A percentile compares a stretch with the other conserved stretches of the same genome.
Evolutionary conservation across 1,140 invertebrate genomes (phyloP).

Genomic region (Drosophila nasuta): DNA sequence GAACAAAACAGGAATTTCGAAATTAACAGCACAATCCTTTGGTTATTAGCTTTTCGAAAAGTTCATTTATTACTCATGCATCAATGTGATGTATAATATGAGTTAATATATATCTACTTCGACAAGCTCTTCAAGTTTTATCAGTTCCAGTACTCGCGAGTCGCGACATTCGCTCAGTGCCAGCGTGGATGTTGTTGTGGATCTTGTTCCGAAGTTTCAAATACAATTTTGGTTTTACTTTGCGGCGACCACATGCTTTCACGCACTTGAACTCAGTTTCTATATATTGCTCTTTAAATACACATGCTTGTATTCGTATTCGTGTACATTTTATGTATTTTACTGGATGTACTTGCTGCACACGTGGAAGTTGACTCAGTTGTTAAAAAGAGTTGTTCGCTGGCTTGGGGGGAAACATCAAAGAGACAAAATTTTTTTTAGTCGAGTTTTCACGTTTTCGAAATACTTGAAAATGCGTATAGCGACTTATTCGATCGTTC

Average conservation of each 20-base stretch:
- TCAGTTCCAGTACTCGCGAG: constrained; percentile 32
- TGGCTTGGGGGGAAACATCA: constrained; percentile 2
- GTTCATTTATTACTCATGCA: not conserved
- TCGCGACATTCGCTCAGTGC: constrained; percentile 33
- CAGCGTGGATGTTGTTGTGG: constrained; percentile 57
- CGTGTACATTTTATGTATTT: not conserved
- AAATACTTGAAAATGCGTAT: not conserved
- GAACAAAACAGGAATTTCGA: not conserved
- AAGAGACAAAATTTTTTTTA: too few relatives aligned
- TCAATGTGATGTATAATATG: constrained; percentile 15
- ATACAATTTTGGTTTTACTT: constrained; percentile 59
- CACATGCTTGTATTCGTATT: not conserved
- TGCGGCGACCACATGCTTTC: constrained; percentile 65
- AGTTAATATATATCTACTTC: constrained; percentile 34
- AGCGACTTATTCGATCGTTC: constrained; percentile 22
- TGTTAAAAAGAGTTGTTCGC: constrained; percentile 29
- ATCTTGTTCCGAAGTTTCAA: constrained; percentile 51
- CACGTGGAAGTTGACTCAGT: constrained; percentile 11
- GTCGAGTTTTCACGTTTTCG: constrained; percentile 11
- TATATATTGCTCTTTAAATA: constrained; percentile 22
- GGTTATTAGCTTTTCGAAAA: not conserved
- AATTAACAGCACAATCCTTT: constrained; percentile 4
- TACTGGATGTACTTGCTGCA: not conserved
- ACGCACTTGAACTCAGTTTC: constrained; percentile 16
- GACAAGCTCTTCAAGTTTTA: constrained; percentile 28